Evolutionary conservation across 1,140 invertebrate genomes (phyloP), one percentile per base, ranked within the genome.

Genomic region (Phocides pigmalion): DNA sequence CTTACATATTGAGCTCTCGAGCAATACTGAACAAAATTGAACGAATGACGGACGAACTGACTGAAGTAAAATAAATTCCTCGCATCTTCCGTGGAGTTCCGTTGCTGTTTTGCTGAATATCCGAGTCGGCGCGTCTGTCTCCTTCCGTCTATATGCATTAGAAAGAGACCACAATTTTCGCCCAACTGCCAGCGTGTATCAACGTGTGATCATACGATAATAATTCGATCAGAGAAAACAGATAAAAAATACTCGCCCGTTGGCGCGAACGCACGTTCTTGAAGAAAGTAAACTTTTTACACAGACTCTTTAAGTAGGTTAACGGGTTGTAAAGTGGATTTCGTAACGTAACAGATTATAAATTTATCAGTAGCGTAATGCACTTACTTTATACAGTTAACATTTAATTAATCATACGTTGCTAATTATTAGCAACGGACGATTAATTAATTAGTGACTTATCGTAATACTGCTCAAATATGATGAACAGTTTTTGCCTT

Each of bases 161-260:
- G n/a, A 50, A 50, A 14, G 47, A 50, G 47, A 14, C 47, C 25
- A 1, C 12, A 32, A n/a, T 14, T 50, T 49, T 28, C 32, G 47
- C 32, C 32, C 28, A 15, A 51, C 37, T 42, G 53, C 53, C 54
- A 47, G 44, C 54, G 56, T 61, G 56, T 51, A 51, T 51, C 49
- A 51, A 51, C 49, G 49, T 51, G 49, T 61, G 54, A 59, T 59
- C 54, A 46, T 59, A 59, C 54, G 54, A 59, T 59, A 59, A 46
- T 59, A 42, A 59, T 46, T 59, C 41, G 37, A 46, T 35, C 54
- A 28, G n/a, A n/a, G n/a, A n/a, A n/a, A n/a, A n/a, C 54, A 59
- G 53, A 58, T 44, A 59, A 59, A 59, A 59, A 59, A 59, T 16
- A 16, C 39, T 53, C 25, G 41, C 41, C 20, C 3, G 39, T 41